These are phyloP conservation scores for Gallinago solitaria DNA, from an alignment of 2,797 vertebrate species.

Conservation along the genomic window DNA sequence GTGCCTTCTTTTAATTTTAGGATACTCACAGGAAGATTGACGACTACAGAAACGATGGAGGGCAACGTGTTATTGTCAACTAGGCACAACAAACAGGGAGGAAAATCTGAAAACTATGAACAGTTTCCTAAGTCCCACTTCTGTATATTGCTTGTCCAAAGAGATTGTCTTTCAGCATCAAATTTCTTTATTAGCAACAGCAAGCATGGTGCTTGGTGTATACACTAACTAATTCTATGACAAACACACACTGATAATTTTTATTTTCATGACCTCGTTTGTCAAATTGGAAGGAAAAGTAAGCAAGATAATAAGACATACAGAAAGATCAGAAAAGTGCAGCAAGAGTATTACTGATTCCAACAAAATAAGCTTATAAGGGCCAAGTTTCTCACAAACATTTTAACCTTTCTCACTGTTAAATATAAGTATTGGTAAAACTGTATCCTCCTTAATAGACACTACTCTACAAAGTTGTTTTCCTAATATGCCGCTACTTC, in stretches of 20 bases:
- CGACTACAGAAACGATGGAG: not conserved
- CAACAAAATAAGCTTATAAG: not conserved
- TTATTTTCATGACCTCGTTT: not conserved
- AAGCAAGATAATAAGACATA: not conserved
- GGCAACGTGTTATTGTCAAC: not conserved
- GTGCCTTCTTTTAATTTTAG: not conserved
- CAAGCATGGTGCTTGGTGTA: not conserved
- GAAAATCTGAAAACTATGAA: too few relatives aligned
- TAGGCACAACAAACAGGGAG: not conserved
- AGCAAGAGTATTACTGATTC: not conserved
- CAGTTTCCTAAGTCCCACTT: not conserved
- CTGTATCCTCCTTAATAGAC: not conserved
- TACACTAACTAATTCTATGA: not conserved
- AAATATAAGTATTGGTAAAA: not conserved
- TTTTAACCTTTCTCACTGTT: not conserved
- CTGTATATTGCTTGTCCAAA: not conserved
- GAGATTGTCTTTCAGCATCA: not conserved
- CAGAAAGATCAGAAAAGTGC: not conserved
- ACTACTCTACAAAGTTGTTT: not conserved
- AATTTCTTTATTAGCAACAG: not conserved
- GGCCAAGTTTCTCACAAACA: not conserved
- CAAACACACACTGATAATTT: not conserved
- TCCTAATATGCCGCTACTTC: not conserved
- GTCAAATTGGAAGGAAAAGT: not conserved
- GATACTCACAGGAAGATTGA: not conserved